Conservation (phyloP, 2,797 vertebrate genomes). For the Pogoniulus pusillus region DNA sequence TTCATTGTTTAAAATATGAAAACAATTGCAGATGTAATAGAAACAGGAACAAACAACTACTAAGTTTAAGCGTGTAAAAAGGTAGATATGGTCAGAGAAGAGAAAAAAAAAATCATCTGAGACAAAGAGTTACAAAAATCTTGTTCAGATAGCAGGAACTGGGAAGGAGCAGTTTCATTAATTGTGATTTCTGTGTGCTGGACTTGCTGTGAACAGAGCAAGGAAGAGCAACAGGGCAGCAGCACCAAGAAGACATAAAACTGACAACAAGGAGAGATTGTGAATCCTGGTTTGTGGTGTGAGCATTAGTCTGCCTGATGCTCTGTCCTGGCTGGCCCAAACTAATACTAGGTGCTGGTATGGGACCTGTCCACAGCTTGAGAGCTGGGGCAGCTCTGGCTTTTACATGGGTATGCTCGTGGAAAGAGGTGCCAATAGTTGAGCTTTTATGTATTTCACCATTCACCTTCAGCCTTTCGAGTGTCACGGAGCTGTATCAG, state of each 20-base stretch:
- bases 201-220: too few species aligned
- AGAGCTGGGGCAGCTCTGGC: fast-evolving
- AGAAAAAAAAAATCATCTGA: neutral
- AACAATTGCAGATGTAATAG: neutral
- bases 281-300: neutral
- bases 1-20: neutral
- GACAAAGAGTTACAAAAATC: neutral
- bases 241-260: fast-evolving
- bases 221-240: neutral
- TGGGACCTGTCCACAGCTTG: fast-evolving
- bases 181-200: neutral
- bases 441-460: too few species aligned
- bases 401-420: fast-evolving
- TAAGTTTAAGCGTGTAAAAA: neutral
- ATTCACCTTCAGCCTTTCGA: too few species aligned
- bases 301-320: neutral
- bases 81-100: neutral
- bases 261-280: too few species aligned
- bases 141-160: neutral
- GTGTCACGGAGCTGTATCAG: too few species aligned
- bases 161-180: neutral
- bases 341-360: neutral
- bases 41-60: neutral
- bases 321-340: neutral
- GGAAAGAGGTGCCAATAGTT: neutral